Evolutionary conservation across 2,888 invertebrate genomes (phyloP).

Genomic region (Drosophila vallismaia): DNA sequence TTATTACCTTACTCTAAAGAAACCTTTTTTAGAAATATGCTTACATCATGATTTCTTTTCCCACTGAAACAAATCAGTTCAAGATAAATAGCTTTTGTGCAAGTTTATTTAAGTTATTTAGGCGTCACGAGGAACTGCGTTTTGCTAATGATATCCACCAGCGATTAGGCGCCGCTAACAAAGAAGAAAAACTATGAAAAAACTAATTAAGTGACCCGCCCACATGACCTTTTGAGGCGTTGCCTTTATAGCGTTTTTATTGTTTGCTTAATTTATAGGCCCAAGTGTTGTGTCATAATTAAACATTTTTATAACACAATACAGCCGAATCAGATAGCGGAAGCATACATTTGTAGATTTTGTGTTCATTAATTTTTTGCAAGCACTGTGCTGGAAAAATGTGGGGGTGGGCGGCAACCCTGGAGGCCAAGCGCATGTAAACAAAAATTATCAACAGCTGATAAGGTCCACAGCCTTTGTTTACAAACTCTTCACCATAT

Average conservation of each 20-base stretch:
- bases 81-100: background rate
- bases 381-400: constrained; percentile 29
- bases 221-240: constrained; percentile 58
- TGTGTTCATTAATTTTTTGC: constrained; percentile 18
- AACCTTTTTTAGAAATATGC: background rate
- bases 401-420: constrained; percentile 11
- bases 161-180: constrained; percentile 47
- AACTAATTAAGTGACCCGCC: constrained; percentile 45
- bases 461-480: constrained; percentile 32
- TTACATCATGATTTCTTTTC: constrained; percentile 1
- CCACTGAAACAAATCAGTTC: no score
- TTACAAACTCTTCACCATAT: constrained; percentile 35
- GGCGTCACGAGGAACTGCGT: constrained; percentile 53
- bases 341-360: constrained; percentile 14
- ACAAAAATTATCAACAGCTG: constrained; percentile 25
- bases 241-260: constrained; percentile 16
- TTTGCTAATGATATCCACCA: constrained; percentile 46
- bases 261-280: constrained; percentile 46
- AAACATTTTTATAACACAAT: constrained; percentile 24
- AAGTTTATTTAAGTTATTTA: constrained; percentile 51
- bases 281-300: constrained; percentile 53
- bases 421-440: constrained; percentile 29
- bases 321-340: constrained; percentile 27
- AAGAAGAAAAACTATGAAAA: constrained; percentile 15
- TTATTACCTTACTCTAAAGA: background rate